Percentiles rank a stretch among this genome's conserved stretches.
These are phyloP conservation scores for Papilio gigon DNA, from an alignment of 2,888 invertebrate genomes.

Conservation along the genomic window DNA sequence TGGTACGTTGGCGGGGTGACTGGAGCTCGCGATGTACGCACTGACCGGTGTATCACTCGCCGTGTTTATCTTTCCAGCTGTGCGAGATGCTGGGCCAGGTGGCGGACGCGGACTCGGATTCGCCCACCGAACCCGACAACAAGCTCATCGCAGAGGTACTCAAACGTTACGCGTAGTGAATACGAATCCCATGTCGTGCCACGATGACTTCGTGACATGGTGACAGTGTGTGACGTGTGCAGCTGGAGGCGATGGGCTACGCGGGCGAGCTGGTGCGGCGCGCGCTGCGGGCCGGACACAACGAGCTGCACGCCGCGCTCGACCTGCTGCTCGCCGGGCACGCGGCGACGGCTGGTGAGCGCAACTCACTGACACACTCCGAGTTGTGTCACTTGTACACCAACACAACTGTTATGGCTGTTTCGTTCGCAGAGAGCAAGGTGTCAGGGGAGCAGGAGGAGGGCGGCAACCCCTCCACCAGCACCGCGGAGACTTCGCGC, in stretches of 20 bases:
- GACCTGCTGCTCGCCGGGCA: conserved; percentile 79
- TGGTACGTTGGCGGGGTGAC: conserved; percentile 48
- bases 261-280: conserved; percentile 72
- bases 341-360: neutral
- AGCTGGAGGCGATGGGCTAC: conserved; percentile 85
- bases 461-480: conserved; percentile 59
- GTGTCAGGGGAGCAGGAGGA: conserved; percentile 48
- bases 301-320: conserved; percentile 82
- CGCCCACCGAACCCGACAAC: conserved; percentile 58
- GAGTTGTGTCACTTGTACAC: no score
- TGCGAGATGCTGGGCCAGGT: conserved; percentile 52
- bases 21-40: neutral
- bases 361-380: conserved; percentile 35
- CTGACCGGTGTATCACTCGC: neutral
- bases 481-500: conserved; percentile 49
- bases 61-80: conserved; percentile 37
- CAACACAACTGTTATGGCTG: no score
- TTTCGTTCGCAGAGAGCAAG: neutral
- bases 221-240: conserved; percentile 23
- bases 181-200: no score
- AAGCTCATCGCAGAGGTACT: conserved; percentile 64
- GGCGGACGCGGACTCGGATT: conserved; percentile 54
- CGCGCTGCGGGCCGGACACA: conserved; percentile 80
- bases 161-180: no score
- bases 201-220: no score